Evolutionary conservation across 64 coral and sea anemone genomes (phyloP).

Genomic region (Orbicella faveolata): DNA sequence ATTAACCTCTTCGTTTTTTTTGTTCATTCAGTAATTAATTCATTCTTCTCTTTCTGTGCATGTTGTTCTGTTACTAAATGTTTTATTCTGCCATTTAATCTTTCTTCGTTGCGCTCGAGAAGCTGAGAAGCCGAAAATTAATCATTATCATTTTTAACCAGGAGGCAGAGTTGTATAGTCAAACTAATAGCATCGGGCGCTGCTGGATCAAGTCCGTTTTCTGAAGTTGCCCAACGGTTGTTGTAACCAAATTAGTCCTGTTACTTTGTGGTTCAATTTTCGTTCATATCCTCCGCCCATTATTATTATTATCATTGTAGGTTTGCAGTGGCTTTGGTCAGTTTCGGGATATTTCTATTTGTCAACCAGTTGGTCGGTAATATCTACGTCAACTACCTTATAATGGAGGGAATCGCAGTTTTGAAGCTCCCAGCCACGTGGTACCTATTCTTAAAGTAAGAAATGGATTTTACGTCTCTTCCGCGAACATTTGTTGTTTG

Average conservation of each 20-base stretch:
- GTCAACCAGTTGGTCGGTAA: slow-evolving; percentile 46
- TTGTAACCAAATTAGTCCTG: too few relatives aligned
- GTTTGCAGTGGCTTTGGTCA: slow-evolving; percentile 46
- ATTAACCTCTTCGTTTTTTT: too few relatives aligned
- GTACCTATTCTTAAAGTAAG: slow-evolving; percentile 49
- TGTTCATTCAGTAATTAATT: too few relatives aligned
- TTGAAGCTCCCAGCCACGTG: not conserved
- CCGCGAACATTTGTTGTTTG: not conserved
- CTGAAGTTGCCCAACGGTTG: too few relatives aligned
- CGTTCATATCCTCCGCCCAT: not conserved
- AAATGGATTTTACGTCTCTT: not conserved
- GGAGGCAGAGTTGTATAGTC: too few relatives aligned
- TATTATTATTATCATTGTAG: not conserved
- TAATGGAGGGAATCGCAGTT: slow-evolving; percentile 4
- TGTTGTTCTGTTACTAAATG: not conserved
- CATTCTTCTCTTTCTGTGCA: too few relatives aligned
- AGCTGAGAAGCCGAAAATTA: too few relatives aligned
- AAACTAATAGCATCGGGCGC: too few relatives aligned
- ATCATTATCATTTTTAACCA: too few relatives aligned
- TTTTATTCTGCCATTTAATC: not conserved
- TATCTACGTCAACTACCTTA: slow-evolving; percentile 42
- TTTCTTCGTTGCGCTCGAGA: not conserved
- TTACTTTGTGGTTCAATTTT: too few relatives aligned
- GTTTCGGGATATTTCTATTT: slow-evolving; percentile 47
- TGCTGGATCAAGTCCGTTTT: too few relatives aligned